Evolutionary conservation across 2,113 vertebrate species (phyloP).

Genomic region (Protomyctophum bolini): DNA sequence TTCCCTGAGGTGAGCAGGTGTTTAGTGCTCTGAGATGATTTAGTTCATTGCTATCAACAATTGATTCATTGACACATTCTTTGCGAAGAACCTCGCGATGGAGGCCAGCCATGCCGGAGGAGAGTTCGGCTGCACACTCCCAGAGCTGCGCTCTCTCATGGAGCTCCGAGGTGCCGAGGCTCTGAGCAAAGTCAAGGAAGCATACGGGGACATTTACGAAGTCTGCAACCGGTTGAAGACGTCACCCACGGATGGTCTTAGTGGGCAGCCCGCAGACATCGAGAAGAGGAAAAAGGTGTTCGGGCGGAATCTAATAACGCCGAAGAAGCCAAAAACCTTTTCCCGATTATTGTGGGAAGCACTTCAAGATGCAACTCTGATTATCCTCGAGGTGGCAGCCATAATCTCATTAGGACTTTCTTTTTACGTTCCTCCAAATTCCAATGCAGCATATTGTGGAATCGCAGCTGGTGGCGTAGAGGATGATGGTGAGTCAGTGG

Average conservation of each 20-base stretch:
- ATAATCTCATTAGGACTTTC: conserved; percentile 99
- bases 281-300: conserved; percentile 94
- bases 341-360: conserved; percentile 99
- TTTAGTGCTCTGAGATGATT: too few species aligned
- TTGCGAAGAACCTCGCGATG: conserved; percentile 86
- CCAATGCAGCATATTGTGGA: conserved; percentile 88
- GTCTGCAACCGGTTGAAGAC: conserved; percentile 96
- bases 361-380: conserved; percentile 98
- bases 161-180: conserved; percentile 95
- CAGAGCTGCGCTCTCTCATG: conserved; percentile 95
- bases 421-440: conserved; percentile 96
- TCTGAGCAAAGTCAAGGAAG: conserved; percentile 91
- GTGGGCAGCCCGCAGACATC: conserved; percentile 93
- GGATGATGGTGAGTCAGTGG: conserved; percentile 92
- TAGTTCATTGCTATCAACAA: too few species aligned
- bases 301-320: conserved; percentile 98
- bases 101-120: conserved; percentile 93
- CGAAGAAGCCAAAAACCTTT: conserved; percentile 99
- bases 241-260: conserved; percentile 94
- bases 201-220: conserved; percentile 89
- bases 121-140: conserved; percentile 93
- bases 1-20: too few species aligned
- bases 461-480: conserved; percentile 83
- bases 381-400: conserved; percentile 99
- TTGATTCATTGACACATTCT: too few species aligned